These are phyloP conservation scores for Sphenopsis melanotis DNA, from an alignment of 2,797 vertebrate species.

Conservation along the genomic window DNA sequence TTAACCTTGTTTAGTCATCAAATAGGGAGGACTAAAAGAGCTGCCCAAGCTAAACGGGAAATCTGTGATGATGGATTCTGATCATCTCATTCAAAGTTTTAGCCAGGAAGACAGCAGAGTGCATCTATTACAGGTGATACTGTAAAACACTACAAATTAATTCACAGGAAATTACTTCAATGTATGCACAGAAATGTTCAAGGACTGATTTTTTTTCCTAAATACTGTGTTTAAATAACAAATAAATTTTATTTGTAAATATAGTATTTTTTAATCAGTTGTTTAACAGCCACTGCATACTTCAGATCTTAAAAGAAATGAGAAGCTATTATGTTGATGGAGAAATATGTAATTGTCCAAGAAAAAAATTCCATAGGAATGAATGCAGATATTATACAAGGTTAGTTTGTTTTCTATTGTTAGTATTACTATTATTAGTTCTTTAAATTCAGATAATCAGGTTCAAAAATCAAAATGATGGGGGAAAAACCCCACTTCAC, in stretches of 20 bases:
- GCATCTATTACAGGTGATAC: accelerated
- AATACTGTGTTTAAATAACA: not conserved
- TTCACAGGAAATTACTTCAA: not conserved
- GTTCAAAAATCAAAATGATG: not conserved
- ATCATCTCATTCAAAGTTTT: not conserved
- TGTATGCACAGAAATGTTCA: not conserved
- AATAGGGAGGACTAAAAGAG: not conserved
- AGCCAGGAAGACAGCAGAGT: not conserved
- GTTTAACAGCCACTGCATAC: not conserved
- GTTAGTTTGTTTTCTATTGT: not conserved
- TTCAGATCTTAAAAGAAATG: not conserved
- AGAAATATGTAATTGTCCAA: not conserved
- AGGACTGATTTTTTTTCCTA: not conserved
- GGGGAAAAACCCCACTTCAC: not conserved
- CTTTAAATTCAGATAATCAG: not conserved
- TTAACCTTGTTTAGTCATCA: not conserved
- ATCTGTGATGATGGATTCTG: not conserved
- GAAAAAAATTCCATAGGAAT: not conserved
- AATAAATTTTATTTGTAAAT: not conserved
- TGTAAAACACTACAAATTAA: not conserved
- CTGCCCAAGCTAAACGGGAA: not conserved
- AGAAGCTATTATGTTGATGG: not conserved
- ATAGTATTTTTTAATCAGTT: not conserved
- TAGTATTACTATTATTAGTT: not conserved
- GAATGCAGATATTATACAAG: not conserved